These are phyloP conservation scores for Petrocephalus microphthalmus DNA, from an alignment of 2,113 vertebrate species.

Conservation along the genomic window DNA sequence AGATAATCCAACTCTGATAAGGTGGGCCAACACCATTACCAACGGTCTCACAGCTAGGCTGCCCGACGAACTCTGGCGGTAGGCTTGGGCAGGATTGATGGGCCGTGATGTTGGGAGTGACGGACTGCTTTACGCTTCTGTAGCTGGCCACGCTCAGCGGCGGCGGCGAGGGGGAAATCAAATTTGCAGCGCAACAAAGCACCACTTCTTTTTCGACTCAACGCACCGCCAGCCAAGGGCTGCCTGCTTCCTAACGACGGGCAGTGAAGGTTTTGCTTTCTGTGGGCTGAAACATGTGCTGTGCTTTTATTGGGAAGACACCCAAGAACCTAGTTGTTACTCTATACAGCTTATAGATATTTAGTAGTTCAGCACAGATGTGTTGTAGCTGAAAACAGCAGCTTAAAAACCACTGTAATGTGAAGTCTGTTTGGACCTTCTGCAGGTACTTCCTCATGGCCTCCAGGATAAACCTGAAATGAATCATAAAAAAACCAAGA, in stretches of 20 bases:
- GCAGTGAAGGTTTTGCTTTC: background rate
- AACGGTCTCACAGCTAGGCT: slow-evolving; percentile 38
- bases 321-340: background rate
- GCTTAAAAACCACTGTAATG: background rate
- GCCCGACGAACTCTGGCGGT: slow-evolving; percentile 33
- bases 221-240: background rate
- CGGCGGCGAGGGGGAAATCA: slow-evolving; percentile 18
- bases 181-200: slow-evolving; percentile 10
- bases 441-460: background rate
- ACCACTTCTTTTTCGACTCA: background rate
- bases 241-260: background rate
- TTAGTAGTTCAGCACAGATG: background rate
- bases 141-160: background rate
- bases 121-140: slow-evolving; percentile 31
- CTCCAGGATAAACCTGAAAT: background rate
- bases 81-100: slow-evolving; percentile 40
- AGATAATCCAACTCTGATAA: slow-evolving; percentile 44
- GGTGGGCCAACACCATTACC: slow-evolving; percentile 39
- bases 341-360: background rate
- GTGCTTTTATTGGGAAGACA: background rate
- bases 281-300: background rate
- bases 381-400: background rate
- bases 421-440: background rate
- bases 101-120: slow-evolving; percentile 32
- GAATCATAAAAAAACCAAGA: background rate